phyloP scores from a whole-genome alignment of 2,888 invertebrate genomes.

The Leptinotarsa tumamoca region DNA sequence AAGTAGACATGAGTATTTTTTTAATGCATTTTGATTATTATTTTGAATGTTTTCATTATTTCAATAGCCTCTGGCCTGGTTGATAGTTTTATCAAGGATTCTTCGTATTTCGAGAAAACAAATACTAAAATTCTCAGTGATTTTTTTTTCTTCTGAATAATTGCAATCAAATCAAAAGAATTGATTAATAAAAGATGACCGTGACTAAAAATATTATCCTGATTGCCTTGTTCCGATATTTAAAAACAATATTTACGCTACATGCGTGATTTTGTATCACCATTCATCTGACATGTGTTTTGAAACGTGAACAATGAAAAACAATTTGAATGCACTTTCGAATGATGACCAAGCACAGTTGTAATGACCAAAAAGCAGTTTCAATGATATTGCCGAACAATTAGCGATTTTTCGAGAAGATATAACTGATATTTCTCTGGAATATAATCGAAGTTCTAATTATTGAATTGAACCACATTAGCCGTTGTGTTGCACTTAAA shows the following conservation, averaged over 20 bases:
- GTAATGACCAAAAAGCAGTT: neutral
- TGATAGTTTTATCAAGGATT: too few relatives aligned
- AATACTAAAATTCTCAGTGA: neutral
- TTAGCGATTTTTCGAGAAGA: neutral
- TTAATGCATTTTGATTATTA: too few relatives aligned
- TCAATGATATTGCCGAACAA: neutral
- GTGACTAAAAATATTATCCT: constrained; percentile 5
- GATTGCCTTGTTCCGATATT: constrained; percentile 7
- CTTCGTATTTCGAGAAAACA: too few relatives aligned
- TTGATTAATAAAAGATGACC: constrained; percentile 1
- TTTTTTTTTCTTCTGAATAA: neutral
- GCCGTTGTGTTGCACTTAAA: too few relatives aligned
- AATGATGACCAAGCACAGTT: neutral
- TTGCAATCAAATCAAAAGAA: neutral
- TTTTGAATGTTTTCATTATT: too few relatives aligned
- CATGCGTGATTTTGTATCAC: neutral
- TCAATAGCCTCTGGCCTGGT: too few relatives aligned
- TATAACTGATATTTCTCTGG: neutral
- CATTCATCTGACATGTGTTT: neutral
- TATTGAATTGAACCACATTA: neutral
- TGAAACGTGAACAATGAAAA: neutral
- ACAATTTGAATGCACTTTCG: neutral
- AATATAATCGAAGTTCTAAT: neutral
- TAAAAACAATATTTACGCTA: neutral
- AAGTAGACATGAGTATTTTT: too few relatives aligned